Base-by-base conservation (phyloP, 2,888 invertebrate genomes). In the Drosophila atripex region DNA sequence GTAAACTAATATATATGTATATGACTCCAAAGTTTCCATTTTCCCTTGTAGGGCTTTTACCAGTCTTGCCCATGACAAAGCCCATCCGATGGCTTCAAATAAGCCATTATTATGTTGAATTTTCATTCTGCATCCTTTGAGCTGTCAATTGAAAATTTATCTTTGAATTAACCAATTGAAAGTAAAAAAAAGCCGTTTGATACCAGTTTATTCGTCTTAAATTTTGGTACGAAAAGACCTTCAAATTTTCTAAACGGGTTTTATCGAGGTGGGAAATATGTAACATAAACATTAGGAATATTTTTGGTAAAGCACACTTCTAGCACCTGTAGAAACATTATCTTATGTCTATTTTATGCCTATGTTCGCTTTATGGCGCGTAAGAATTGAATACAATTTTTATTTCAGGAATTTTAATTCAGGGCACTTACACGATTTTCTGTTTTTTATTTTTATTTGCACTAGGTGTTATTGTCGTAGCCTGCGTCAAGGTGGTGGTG, bases 361-460 rank as follows among this genome's bases (percentile, higher is more conserved):
- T 32, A 2, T 8, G 18, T 16, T 35, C 23, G 30, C 32, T 55
- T 21, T 23, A 11, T 23, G 30, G 32, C 21, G 32, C 54, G 47
- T 55, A 39, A 35, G 45, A 59, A 23, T 21, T 41, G 4, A 28
- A 30, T 59, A 21, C 18, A 57, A 58, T 8, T 32, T 3, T 51
- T 47, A 16, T 41, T 56, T 45, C 49, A 45, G 12, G 58, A 60
- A 16, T 46, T 8, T n/a, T n/a, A n/a, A n/a, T n/a, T n/a, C n/a
- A n/a, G 18, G 61, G 28, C 65, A 80, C 80, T 86, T 80, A 80
- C 80, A 77, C 75, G 63, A 60, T 9, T 52, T 49, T 50, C 55
- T 51, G 39, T 43, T 58, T 25, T 18, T 53, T 50, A 49, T 60
- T 60, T 53, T 56, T 63, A 50, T 57, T 59, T 59, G 23, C 61